Conservation (phyloP, 2,113 vertebrate genomes). For the Miniopterus natalensis region DNA sequence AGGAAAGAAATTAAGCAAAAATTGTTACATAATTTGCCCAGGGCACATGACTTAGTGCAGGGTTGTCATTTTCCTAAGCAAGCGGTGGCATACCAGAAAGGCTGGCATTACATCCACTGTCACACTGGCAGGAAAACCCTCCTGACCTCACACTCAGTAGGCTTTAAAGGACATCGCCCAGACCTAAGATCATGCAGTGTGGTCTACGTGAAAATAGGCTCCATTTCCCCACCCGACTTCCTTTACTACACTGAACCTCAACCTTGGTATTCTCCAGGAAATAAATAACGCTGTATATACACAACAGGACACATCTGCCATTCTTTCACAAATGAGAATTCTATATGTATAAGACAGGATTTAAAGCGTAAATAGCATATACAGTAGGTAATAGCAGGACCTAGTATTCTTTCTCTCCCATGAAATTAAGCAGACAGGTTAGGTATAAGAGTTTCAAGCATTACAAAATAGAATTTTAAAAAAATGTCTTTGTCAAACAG, state of each 20-base stretch:
- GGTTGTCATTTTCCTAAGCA: not conserved
- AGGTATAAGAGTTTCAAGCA: not conserved
- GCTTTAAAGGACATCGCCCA: not conserved
- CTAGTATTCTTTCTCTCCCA: not conserved
- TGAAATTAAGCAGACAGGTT: not conserved
- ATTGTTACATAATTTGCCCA: not conserved
- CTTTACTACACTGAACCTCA: not conserved
- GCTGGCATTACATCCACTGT: too few relatives aligned
- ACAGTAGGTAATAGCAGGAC: not conserved
- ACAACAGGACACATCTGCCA: not conserved
- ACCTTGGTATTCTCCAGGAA: not conserved
- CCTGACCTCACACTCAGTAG: not conserved
- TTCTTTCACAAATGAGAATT: not conserved
- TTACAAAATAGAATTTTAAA: not conserved
- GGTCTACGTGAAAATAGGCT: not conserved
- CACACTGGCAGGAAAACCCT: not conserved
- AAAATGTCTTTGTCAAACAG: not conserved
- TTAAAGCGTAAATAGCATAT: not conserved
- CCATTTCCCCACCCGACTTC: not conserved
- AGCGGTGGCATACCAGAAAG: not conserved
- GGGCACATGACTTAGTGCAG: not conserved
- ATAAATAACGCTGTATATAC: not conserved
- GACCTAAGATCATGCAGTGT: not conserved
- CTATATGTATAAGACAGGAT: not conserved
- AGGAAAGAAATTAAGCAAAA: not conserved